Evolutionary conservation across 2,888 invertebrate genomes (phyloP), one percentile per base, ranked within the genome.

Genomic region (Melipona bicolor): DNA sequence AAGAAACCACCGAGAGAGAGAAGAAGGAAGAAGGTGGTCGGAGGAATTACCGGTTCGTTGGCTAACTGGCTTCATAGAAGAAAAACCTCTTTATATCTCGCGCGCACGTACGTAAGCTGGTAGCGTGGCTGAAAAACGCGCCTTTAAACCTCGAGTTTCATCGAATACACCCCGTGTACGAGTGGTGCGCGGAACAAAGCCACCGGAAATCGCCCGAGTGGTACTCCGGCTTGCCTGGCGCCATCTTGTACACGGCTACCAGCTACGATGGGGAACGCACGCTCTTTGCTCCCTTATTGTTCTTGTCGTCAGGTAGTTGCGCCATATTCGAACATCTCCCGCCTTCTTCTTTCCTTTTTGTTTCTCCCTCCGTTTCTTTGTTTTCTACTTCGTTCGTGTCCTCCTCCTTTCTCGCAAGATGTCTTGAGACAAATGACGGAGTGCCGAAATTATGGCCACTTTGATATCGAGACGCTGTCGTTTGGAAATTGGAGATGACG

Each of bases 41-140:
- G 75, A 78, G 79, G 79, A 87, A 88, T 87, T 86, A 88, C 84
- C 78, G 82, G 85, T 81, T 77, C 81, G 76, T 77, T 85, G 79
- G 86, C 81, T 91, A 91, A 91, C 87, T 91, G 89, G 91, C 90
- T 90, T 89, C 84, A 89, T 90, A 85, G 87, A 87, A 84, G 80
- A 85, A 87, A 87, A 86, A 85, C 79, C 85, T 88, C 87, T 89
- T 90, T 86, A 85, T 88, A 83, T 83, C 71, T 84, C 43, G 67
- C 79, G 69, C 79, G 81, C 77, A 75, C 83, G 84, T 87, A 81
- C 77, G 83, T 69, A 73, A 77, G 49, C 82, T 77, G 70, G 70
- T 65, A 65, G 73, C 81, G 73, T 71, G 68, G 49, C 77, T 84
- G 86, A 84, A 86, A 87, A 86, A 77, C 84, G 81, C 87, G 79